A percentile compares a stretch with the other conserved stretches of the same genome.
phyloP scores from a whole-genome alignment of 2,113 vertebrate species.

The Pollachius pollachius region DNA sequence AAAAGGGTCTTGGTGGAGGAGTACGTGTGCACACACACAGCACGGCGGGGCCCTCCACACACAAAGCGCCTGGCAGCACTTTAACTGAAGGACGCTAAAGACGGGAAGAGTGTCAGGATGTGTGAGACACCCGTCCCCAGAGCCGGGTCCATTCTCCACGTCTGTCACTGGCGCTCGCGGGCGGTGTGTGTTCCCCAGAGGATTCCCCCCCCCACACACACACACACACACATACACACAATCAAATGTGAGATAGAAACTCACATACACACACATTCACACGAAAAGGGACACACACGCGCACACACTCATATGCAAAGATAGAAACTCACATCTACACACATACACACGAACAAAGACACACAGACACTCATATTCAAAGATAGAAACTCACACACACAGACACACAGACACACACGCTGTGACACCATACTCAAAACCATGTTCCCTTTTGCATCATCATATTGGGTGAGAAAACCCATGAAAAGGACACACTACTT shows the following conservation, averaged over 20 bases:
- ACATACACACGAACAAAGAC: slow-evolving; percentile 4
- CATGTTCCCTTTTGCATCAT: slow-evolving; percentile 37
- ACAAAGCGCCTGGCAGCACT: slow-evolving; percentile 44
- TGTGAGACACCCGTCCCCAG: slow-evolving; percentile 62
- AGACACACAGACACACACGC: too few relatives aligned
- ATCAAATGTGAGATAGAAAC: background rate
- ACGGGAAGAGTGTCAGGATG: slow-evolving; percentile 62
- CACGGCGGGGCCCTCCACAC: slow-evolving; percentile 23
- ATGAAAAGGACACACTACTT: slow-evolving; percentile 6
- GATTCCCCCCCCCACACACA: too few relatives aligned
- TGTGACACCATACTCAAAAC: slow-evolving; percentile 17
- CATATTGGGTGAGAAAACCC: slow-evolving; percentile 23
- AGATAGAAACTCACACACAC: too few relatives aligned
- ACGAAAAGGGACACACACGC: slow-evolving; percentile 25
- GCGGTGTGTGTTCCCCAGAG: slow-evolving; percentile 39
- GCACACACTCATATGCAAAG: slow-evolving; percentile 4
- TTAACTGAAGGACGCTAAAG: slow-evolving; percentile 60
- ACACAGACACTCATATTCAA: too few relatives aligned
- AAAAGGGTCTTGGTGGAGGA: too few relatives aligned
- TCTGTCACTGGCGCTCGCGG: slow-evolving; percentile 52
- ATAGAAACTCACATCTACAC: slow-evolving; percentile 2
- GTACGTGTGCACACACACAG: background rate
- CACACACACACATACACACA: too few relatives aligned
- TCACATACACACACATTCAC: background rate
- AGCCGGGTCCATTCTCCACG: slow-evolving; percentile 47